Evolutionary conservation across 2,888 invertebrate genomes (phyloP).

Genomic region (Epicampocera succincta): DNA sequence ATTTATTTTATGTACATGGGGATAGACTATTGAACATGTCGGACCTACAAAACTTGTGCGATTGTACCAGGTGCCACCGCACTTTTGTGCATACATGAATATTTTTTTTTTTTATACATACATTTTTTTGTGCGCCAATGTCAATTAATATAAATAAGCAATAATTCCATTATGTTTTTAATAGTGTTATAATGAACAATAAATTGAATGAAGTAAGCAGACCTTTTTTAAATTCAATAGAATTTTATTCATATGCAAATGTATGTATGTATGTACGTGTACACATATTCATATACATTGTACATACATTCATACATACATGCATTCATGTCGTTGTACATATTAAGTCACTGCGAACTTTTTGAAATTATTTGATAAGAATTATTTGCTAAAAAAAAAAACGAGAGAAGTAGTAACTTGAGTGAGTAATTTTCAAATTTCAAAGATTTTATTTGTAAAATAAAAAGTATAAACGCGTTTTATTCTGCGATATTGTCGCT

Average conservation of each 20-base stretch:
- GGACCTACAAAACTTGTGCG: too few relatives aligned
- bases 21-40: too few relatives aligned
- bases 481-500: too few relatives aligned
- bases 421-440: constrained; percentile 38
- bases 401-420: too few relatives aligned
- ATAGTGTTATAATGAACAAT: constrained; percentile 33
- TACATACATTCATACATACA: too few relatives aligned
- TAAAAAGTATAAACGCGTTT: not conserved
- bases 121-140: constrained; percentile 59
- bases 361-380: constrained; percentile 51
- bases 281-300: too few relatives aligned
- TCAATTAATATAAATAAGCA: constrained; percentile 54
- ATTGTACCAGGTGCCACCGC: too few relatives aligned
- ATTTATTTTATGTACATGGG: too few relatives aligned
- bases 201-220: constrained; percentile 34
- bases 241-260: not conserved
- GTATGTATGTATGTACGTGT: too few relatives aligned
- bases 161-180: constrained; percentile 33
- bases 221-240: constrained; percentile 28
- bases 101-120: constrained; percentile 3
- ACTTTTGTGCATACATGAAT: too few relatives aligned
- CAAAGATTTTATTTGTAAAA: not conserved
- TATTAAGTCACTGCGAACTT: constrained; percentile 31
- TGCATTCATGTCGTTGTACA: too few relatives aligned
- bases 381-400: constrained; percentile 8